These are phyloP conservation scores for Octonoba sinensis DNA, from an alignment of 2,888 invertebrate species.

Conservation along the genomic window DNA sequence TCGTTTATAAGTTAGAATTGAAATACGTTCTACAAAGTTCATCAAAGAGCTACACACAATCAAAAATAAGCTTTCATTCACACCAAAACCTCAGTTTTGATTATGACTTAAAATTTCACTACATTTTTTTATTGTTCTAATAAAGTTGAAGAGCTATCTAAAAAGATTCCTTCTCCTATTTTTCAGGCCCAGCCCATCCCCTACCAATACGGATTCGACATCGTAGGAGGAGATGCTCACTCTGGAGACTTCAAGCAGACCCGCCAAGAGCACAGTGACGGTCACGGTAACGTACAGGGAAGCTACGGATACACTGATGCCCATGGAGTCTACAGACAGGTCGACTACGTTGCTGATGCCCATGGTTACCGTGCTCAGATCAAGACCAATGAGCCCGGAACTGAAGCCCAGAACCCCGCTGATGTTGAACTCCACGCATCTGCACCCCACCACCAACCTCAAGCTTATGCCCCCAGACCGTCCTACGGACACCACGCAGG, in stretches of 20 bases:
- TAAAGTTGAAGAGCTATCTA: no score
- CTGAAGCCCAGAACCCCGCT: slow-evolving; percentile 61
- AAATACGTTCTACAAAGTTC: no score
- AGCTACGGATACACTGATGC: slow-evolving; percentile 59
- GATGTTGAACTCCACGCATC: slow-evolving; percentile 58
- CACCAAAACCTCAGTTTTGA: no score
- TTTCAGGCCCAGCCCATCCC: slow-evolving; percentile 56
- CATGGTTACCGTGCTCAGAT: slow-evolving; percentile 58
- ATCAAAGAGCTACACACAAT: no score
- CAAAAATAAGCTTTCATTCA: no score
- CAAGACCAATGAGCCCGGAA: slow-evolving; percentile 63
- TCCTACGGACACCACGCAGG: slow-evolving; percentile 24
- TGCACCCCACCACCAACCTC: slow-evolving; percentile 20
- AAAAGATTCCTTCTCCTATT: no score
- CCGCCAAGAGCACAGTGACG: slow-evolving; percentile 56
- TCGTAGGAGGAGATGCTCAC: slow-evolving; percentile 55
- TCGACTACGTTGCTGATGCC: slow-evolving; percentile 61
- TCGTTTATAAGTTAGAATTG: no score
- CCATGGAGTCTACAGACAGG: slow-evolving; percentile 54
- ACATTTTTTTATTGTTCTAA: no score
- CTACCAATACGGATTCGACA: slow-evolving; percentile 60
- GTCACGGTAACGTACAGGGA: slow-evolving; percentile 58
- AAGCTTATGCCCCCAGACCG: slow-evolving; percentile 24
- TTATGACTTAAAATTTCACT: no score
- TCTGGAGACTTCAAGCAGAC: slow-evolving; percentile 51